Percentiles rank a stretch among this genome's conserved stretches.
Evolutionary conservation across 2,797 vertebrate species (phyloP).

Genomic region (Eulemur coronatus): DNA sequence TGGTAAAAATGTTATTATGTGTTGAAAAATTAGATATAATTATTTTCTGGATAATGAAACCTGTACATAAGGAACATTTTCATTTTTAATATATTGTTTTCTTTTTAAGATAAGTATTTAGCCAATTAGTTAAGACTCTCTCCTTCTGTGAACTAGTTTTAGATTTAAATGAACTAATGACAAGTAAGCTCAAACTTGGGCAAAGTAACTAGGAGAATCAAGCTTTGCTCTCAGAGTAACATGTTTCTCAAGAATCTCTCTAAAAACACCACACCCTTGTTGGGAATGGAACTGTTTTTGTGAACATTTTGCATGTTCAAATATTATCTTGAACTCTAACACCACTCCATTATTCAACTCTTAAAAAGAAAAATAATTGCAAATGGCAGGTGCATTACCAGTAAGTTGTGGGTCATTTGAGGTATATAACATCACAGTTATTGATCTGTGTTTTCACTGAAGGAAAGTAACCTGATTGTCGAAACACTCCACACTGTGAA

Average conservation of each 20-base stretch:
- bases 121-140: background rate
- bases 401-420: background rate
- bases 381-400: background rate
- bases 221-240: rapidly evolving
- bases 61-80: background rate
- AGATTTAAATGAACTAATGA: background rate
- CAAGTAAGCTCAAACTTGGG: background rate
- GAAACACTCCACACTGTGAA: background rate
- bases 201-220: background rate
- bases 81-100: background rate
- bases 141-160: background rate
- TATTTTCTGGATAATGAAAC: background rate
- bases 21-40: background rate
- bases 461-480: background rate
- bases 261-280: background rate
- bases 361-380: background rate
- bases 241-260: background rate
- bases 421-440: background rate
- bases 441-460: background rate
- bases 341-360: background rate
- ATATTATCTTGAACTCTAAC: background rate
- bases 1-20: background rate
- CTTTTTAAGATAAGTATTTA: background rate
- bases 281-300: background rate
- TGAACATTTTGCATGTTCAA: background rate